A percentile compares a stretch with the other conserved stretches of the same genome.
phyloP scores from a whole-genome alignment of 2,888 invertebrate genomes.

The Mythimna vitellina region DNA sequence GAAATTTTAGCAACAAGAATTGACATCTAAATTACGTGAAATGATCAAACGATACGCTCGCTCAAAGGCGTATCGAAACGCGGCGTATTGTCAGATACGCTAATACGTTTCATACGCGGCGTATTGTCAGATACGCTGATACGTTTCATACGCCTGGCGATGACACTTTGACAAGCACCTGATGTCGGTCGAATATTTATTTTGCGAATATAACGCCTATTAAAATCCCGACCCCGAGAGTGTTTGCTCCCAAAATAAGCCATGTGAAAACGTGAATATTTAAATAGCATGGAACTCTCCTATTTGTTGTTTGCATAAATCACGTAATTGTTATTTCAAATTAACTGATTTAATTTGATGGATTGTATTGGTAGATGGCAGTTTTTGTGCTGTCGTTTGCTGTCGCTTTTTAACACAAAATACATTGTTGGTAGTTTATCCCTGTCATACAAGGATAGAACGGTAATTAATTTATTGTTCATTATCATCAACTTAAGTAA shows the following conservation, averaged over 20 bases:
- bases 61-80: slow-evolving; percentile 31
- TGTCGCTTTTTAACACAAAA: not conserved
- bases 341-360: slow-evolving; percentile 46
- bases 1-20: slow-evolving; percentile 1
- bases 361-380: slow-evolving; percentile 9
- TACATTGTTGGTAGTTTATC: not conserved
- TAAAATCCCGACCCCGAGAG: slow-evolving; percentile 59
- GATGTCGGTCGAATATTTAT: slow-evolving; percentile 63
- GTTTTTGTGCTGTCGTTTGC: slow-evolving; percentile 13
- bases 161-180: slow-evolving; percentile 68
- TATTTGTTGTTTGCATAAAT: slow-evolving; percentile 59
- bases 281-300: slow-evolving; percentile 50
- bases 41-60: slow-evolving; percentile 33
- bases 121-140: slow-evolving; percentile 38
- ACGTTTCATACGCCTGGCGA: slow-evolving; percentile 48
- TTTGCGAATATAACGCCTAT: slow-evolving; percentile 63
- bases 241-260: slow-evolving; percentile 67
- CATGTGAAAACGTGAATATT: slow-evolving; percentile 63
- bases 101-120: slow-evolving; percentile 3
- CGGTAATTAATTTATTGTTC: not conserved
- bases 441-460: not conserved
- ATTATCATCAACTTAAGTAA: too few relatives aligned
- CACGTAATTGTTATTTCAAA: slow-evolving; percentile 58
- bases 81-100: not conserved
- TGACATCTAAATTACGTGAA: slow-evolving; percentile 41